Evolutionary conservation across 2,113 vertebrate species (phyloP).

Genomic region (Onychostruthus taczanowskii): DNA sequence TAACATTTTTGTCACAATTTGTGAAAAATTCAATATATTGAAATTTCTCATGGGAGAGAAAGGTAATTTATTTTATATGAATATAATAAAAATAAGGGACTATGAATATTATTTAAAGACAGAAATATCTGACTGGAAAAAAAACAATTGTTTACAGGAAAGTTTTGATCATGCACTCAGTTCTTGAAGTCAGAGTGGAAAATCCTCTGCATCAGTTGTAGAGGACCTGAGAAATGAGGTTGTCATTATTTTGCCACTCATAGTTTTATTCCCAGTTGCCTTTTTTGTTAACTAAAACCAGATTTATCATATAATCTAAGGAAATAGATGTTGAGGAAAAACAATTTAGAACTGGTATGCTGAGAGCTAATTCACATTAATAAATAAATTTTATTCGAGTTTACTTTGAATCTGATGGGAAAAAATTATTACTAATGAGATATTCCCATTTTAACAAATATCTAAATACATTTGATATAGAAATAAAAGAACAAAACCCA

Average conservation of each 20-base stretch:
- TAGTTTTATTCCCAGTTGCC: neutral
- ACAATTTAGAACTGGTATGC: neutral
- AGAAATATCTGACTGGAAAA: neutral
- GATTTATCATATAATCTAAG: neutral
- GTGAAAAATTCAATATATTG: neutral
- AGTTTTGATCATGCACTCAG: accelerated
- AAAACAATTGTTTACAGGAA: neutral
- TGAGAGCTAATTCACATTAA: neutral
- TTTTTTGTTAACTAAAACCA: neutral
- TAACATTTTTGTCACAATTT: neutral
- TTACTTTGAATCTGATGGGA: neutral
- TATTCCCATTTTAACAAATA: neutral
- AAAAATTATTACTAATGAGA: neutral
- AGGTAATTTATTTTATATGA: neutral
- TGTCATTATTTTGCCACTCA: neutral
- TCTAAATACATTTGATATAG: neutral
- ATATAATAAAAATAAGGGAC: neutral
- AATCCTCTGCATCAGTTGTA: neutral
- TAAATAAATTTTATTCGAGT: neutral
- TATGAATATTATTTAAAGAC: neutral
- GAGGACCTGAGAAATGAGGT: neutral
- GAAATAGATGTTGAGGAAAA: neutral
- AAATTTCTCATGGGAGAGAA: neutral
- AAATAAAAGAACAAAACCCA: neutral
- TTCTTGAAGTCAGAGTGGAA: neutral